Base-by-base conservation (phyloP, 2,113 vertebrate species). In the Actinemys pallida region DNA sequence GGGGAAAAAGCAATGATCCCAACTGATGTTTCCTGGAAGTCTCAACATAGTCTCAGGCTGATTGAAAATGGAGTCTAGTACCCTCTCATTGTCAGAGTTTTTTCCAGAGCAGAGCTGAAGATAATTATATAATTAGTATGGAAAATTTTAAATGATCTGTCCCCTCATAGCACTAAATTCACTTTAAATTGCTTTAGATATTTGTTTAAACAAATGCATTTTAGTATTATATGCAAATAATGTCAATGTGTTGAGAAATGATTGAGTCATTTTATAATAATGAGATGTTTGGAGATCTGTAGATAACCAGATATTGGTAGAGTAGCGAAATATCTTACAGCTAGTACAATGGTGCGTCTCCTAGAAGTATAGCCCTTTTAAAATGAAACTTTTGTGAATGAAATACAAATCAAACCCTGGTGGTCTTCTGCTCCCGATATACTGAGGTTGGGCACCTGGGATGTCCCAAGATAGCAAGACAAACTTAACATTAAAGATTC, bases 401-500 rank as follows among this genome's bases (percentile, higher is more conserved):
- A 89, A 83, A 56, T 94, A 89, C 54, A 94, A 92, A 89, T 42
- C 42, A 93, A 79, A 25, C 87, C 80, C 88, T 87, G 57, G 75
- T 86, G 59, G 87, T 81, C 76, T 90, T 93, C 81, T 93, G 88
- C 80, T 93, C 54, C 35, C 49, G 76, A 76, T 86, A 90, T 11
- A 45, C 24, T 45, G 72, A 76, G 5, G 16, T 20, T 69, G 35
- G 35, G 65, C 4, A 69, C 35, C 35, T 69, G 35, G 25, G 12
- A 45, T 47, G 13, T 45, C 24, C 39, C 19, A 45, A 76, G 72
- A 76, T 76, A 45, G 42, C 72, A 45, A 22, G 72, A 27, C 11
- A 76, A 76, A 76, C 10, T 45, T 93, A 92, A 94, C 69, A 62
- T 76, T 81, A 75, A 53, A 50, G 45, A 91, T 87, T 8, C 53